Percentiles rank a stretch among this genome's conserved stretches.
These are phyloP conservation scores for Variabilichromis moorii DNA, from an alignment of 2,113 vertebrate genomes.

Conservation along the genomic window DNA sequence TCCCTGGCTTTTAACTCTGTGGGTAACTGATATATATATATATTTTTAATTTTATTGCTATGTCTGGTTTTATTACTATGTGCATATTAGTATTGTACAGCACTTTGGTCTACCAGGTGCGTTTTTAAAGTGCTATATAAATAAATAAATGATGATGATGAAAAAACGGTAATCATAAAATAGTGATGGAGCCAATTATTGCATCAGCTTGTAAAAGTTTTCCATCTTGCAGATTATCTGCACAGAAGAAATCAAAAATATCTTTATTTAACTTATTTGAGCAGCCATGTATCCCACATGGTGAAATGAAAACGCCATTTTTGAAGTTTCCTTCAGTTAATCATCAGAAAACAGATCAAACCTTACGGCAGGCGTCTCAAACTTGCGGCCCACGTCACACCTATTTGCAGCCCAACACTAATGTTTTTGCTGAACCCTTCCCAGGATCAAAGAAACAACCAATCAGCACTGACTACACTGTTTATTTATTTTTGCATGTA, in stretches of 20 bases:
- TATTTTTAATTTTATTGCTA: too few relatives aligned
- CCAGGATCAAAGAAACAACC: neutral
- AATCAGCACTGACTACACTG: neutral
- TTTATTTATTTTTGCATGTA: neutral
- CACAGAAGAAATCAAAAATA: neutral
- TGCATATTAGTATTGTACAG: too few relatives aligned
- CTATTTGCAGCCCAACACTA: neutral
- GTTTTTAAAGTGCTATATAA: too few relatives aligned
- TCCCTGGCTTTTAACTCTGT: too few relatives aligned
- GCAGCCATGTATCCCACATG: neutral
- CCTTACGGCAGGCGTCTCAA: neutral
- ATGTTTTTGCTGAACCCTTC: neutral
- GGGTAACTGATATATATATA: too few relatives aligned
- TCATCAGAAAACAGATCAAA: neutral
- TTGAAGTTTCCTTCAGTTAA: neutral
- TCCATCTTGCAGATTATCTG: neutral
- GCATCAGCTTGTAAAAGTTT: neutral
- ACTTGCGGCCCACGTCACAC: accelerated
- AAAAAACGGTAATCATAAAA: neutral
- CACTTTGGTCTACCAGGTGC: too few relatives aligned
- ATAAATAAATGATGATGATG: too few relatives aligned
- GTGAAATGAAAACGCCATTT: accelerated
- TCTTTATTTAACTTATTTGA: neutral
- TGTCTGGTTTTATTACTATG: too few relatives aligned
- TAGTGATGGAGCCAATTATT: neutral